These are phyloP conservation scores for Gymnocypris eckloni DNA, from an alignment of 2,797 vertebrate genomes.

Conservation along the genomic window DNA sequence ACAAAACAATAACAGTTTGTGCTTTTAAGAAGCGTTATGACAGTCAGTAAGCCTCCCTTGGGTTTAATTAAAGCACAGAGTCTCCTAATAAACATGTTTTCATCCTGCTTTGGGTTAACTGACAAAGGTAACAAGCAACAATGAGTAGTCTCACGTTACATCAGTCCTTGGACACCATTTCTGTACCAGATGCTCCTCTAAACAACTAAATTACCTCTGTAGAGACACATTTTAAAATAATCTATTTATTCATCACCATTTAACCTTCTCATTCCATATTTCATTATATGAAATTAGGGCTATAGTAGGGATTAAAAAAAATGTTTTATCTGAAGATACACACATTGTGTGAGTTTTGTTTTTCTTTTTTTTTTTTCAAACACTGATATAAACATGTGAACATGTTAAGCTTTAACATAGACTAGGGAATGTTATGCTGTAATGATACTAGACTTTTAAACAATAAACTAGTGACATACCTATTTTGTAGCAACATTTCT, in stretches of 20 bases:
- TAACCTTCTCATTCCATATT: background rate
- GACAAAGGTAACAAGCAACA: slow-evolving; percentile 9
- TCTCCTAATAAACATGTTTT: slow-evolving; percentile 23
- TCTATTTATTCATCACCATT: too few relatives aligned
- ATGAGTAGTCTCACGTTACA: background rate
- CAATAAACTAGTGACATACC: background rate
- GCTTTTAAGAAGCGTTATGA: slow-evolving; percentile 12
- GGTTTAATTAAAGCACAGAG: slow-evolving; percentile 1
- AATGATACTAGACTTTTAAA: background rate
- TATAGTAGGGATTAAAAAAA: background rate
- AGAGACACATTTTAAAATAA: too few relatives aligned
- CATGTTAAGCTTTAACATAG: background rate
- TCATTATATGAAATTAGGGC: background rate
- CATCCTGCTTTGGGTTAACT: slow-evolving; percentile 7
- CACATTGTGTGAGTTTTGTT: too few relatives aligned
- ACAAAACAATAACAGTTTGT: slow-evolving; percentile 9
- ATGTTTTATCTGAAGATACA: background rate
- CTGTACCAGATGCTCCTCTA: background rate
- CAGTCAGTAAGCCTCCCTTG: background rate
- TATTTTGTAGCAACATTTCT: background rate
- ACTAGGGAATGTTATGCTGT: background rate
- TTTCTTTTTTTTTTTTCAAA: too few relatives aligned
- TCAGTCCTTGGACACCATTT: slow-evolving; percentile 14
- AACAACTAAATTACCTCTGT: slow-evolving; percentile 8
- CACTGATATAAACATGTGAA: background rate